These are phyloP conservation scores for Falco peregrinus DNA, from an alignment of 2,797 vertebrate genomes.

Conservation along the genomic window DNA sequence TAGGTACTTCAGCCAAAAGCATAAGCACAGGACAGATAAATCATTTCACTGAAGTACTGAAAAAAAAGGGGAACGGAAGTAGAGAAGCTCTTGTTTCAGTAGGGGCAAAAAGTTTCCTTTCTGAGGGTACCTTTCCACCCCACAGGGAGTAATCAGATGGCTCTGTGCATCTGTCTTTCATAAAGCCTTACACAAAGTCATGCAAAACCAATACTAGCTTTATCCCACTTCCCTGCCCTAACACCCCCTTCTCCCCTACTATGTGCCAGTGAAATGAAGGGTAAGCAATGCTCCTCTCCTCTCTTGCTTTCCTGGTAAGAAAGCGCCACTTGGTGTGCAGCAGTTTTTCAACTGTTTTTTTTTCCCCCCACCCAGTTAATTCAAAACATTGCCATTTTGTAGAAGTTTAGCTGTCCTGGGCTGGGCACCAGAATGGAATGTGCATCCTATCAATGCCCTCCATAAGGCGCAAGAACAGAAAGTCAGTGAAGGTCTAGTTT, in stretches of 20 bases:
- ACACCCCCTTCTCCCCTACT: not conserved
- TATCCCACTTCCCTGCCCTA: not conserved
- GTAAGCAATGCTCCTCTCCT: not conserved
- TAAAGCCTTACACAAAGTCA: not conserved
- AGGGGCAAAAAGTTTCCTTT: not conserved
- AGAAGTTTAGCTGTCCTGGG: not conserved
- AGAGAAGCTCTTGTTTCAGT: not conserved
- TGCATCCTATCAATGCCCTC: not conserved
- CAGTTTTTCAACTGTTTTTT: not conserved
- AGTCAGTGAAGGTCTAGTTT: not conserved
- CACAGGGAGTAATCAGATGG: not conserved
- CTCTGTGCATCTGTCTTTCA: not conserved
- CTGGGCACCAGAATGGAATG: not conserved
- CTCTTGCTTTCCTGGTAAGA: not conserved
- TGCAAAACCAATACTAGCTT: not conserved
- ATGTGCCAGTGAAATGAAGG: not conserved
- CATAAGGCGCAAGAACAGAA: not conserved
- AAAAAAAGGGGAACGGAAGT: not conserved
- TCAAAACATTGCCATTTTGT: not conserved
- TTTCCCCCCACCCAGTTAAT: not conserved
- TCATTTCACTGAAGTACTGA: not conserved
- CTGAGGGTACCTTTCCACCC: not conserved
- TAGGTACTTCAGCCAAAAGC: conserved; percentile 37
- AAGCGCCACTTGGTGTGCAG: not conserved
- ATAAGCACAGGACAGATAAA: not conserved